A percentile compares a stretch with the other conserved stretches of the same genome.
phyloP scores from a whole-genome alignment of 2,113 vertebrate species.

The Turnix velox region DNA sequence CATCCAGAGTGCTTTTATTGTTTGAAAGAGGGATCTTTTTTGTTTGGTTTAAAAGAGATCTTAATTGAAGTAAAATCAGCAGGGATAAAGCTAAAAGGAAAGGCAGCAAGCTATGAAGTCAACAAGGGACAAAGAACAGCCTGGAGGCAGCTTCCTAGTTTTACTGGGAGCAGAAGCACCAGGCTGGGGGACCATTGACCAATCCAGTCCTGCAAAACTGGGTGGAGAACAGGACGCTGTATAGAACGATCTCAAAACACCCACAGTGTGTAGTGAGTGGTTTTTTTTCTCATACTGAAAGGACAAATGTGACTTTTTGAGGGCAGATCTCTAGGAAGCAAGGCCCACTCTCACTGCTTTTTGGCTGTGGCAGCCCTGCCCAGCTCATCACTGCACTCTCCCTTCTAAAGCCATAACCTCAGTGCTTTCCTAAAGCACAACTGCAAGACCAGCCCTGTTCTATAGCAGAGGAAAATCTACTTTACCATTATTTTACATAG shows the following conservation, averaged over 20 bases:
- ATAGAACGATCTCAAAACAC: background rate
- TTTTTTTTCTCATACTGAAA: background rate
- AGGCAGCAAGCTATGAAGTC: background rate
- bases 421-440: background rate
- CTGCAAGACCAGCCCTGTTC: background rate
- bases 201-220: background rate
- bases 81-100: background rate
- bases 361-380: background rate
- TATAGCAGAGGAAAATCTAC: background rate
- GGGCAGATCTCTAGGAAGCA: background rate
- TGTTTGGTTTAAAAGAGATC: background rate
- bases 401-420: background rate
- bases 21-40: background rate
- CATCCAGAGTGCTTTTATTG: background rate
- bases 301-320: background rate
- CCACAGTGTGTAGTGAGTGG: no score
- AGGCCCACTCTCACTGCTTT: background rate
- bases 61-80: background rate
- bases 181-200: background rate
- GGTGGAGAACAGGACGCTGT: background rate
- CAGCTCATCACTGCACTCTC: accelerated
- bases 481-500: no score
- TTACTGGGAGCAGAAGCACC: background rate
- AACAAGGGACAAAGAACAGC: background rate
- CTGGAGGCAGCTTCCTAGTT: background rate